A percentile compares a stretch with the other conserved stretches of the same genome.
phyloP scores from a whole-genome alignment of 2,888 invertebrate species.

The Campoplex capitator region DNA sequence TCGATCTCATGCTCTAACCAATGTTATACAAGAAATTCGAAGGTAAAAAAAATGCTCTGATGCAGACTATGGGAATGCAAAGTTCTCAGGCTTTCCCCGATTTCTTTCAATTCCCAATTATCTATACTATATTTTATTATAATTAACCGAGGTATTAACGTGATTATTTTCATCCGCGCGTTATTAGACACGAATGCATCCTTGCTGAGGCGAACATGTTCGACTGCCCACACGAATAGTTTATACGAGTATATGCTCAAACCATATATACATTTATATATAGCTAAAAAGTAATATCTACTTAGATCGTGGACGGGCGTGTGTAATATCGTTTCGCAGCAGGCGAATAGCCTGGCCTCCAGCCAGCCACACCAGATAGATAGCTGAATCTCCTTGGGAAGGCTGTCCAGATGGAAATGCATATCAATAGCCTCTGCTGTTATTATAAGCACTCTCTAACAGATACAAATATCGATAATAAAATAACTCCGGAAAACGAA shows the following conservation, averaged over 20 bases:
- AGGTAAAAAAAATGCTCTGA: conserved; percentile 26
- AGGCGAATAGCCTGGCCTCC: conserved; percentile 59
- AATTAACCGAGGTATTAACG: conserved; percentile 58
- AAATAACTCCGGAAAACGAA: conserved; percentile 15
- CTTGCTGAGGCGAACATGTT: conserved; percentile 33
- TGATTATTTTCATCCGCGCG: conserved; percentile 55
- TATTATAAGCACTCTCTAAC: conserved; percentile 20
- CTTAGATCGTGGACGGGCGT: conserved; percentile 47
- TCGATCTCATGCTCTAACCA: not conserved
- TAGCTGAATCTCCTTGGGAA: conserved; percentile 70
- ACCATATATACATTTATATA: not conserved
- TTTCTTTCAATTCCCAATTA: conserved; percentile 58
- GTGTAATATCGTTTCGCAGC: conserved; percentile 58
- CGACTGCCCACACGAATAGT: conserved; percentile 55
- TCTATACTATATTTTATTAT: conserved; percentile 52
- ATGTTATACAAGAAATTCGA: not conserved
- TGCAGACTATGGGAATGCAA: conserved; percentile 11
- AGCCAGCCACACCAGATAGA: conserved; percentile 58
- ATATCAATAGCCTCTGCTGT: conserved; percentile 45
- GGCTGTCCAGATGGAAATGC: conserved; percentile 70
- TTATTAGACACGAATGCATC: conserved; percentile 56
- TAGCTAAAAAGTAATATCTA: conserved; percentile 35
- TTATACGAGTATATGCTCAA: conserved; percentile 25
- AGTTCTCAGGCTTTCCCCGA: conserved; percentile 60
- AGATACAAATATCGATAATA: conserved; percentile 42